Percentiles rank a stretch among this genome's conserved stretches.
These are phyloP conservation scores for Platyrinchus mystaceus DNA, from an alignment of 2,797 vertebrate genomes.

Conservation along the genomic window DNA sequence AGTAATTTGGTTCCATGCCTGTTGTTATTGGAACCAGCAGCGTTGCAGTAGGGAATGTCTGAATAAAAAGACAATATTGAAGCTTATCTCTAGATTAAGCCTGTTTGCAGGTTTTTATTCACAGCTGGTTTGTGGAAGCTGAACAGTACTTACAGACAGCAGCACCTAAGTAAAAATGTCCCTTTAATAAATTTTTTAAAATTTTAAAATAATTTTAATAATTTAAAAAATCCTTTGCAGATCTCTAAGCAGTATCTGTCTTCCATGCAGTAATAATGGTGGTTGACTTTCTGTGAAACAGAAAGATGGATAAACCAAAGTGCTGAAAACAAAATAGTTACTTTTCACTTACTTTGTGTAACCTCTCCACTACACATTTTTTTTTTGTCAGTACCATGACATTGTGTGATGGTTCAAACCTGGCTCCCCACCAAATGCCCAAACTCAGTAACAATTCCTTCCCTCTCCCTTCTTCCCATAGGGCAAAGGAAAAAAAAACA, in stretches of 20 bases:
- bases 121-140: neutral
- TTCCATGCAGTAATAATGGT: neutral
- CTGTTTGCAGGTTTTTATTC: neutral
- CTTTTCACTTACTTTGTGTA: neutral
- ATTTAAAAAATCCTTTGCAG: neutral
- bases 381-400: neutral
- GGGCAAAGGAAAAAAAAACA: too few relatives aligned
- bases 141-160: neutral
- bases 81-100: neutral
- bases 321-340: neutral
- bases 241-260: neutral
- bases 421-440: too few relatives aligned
- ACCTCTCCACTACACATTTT: neutral
- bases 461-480: too few relatives aligned
- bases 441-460: too few relatives aligned
- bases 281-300: neutral
- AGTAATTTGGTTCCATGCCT: neutral
- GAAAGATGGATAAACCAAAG: neutral
- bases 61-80: neutral
- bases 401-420: too few relatives aligned
- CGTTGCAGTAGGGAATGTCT: neutral
- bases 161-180: neutral
- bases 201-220: neutral
- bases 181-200: neutral
- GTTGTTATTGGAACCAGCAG: neutral